phyloP scores from a whole-genome alignment of 2,888 invertebrate genomes.

The Zygaena filipendulae region DNA sequence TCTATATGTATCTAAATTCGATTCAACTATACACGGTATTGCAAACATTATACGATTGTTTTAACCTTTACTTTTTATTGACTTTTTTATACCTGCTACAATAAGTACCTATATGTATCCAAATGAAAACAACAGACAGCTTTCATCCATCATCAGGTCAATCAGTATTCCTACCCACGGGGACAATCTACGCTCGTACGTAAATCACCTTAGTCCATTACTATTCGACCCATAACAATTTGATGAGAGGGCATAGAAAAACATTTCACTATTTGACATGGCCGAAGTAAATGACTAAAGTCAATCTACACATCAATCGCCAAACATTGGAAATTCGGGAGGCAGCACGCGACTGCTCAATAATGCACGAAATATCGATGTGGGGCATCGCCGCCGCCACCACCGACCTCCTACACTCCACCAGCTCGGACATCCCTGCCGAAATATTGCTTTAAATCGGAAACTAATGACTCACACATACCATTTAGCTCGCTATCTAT shows the following conservation, averaged over 20 bases:
- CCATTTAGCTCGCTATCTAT: too few relatives aligned
- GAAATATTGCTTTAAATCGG: slow-evolving; percentile 26
- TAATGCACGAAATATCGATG: slow-evolving; percentile 67
- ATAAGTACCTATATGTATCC: too few relatives aligned
- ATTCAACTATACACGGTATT: too few relatives aligned
- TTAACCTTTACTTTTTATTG: too few relatives aligned
- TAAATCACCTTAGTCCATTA: slow-evolving; percentile 60
- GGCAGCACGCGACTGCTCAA: slow-evolving; percentile 64
- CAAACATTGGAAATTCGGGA: slow-evolving; percentile 66
- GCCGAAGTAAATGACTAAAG: slow-evolving; percentile 66
- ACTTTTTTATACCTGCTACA: too few relatives aligned
- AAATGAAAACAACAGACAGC: slow-evolving; percentile 38
- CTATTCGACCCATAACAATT: slow-evolving; percentile 45
- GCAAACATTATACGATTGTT: too few relatives aligned
- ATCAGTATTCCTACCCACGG: slow-evolving; percentile 30
- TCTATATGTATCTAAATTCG: too few relatives aligned
- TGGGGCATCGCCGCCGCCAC: slow-evolving; percentile 49
- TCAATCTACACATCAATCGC: slow-evolving; percentile 69
- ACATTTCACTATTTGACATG: slow-evolving; percentile 64
- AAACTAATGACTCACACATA: slow-evolving; percentile 19
- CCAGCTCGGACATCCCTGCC: slow-evolving; percentile 25
- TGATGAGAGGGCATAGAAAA: slow-evolving; percentile 55
- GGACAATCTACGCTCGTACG: slow-evolving; percentile 34
- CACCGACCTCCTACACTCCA: slow-evolving; percentile 16
- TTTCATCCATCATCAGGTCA: slow-evolving; percentile 55